Percentiles rank a stretch among this genome's conserved stretches.
Evolutionary conservation across 2,113 vertebrate genomes (phyloP).

Genomic region (Atractosteus spatula): DNA sequence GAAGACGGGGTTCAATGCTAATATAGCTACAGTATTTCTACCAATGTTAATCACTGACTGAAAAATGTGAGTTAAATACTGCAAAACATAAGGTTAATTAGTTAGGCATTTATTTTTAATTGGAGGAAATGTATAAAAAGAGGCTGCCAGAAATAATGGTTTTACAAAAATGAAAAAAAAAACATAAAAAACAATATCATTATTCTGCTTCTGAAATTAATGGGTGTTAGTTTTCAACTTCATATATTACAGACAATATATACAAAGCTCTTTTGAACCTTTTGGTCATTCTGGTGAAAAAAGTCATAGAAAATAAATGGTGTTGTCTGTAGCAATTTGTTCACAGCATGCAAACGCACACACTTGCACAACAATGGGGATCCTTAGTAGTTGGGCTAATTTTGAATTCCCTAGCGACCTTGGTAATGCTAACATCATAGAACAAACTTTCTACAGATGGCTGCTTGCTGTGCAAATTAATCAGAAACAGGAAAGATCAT

Average conservation of each 20-base stretch:
- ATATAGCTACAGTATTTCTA: no score
- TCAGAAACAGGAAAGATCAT: background rate
- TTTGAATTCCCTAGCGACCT: constrained; percentile 1
- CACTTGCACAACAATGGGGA: background rate
- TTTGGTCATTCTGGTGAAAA: background rate
- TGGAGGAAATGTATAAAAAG: no score
- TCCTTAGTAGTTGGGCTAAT: background rate
- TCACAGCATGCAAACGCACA: constrained; percentile 1
- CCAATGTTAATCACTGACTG: no score
- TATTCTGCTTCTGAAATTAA: background rate
- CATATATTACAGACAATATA: background rate
- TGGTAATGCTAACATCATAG: constrained; percentile 4
- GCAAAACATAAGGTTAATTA: no score
- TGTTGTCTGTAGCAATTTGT: constrained; percentile 2
- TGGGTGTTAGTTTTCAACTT: background rate
- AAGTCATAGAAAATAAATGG: background rate
- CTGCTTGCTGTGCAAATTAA: constrained; percentile 1
- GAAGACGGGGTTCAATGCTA: no score
- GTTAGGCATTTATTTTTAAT: no score
- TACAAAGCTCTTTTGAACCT: background rate
- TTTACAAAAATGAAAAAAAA: no score
- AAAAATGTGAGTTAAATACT: no score
- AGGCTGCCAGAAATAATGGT: no score
- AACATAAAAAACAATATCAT: no score
- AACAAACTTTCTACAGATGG: background rate